phyloP scores from a whole-genome alignment of 2,113 vertebrate genomes.

The Hirundichthys speculiger region DNA sequence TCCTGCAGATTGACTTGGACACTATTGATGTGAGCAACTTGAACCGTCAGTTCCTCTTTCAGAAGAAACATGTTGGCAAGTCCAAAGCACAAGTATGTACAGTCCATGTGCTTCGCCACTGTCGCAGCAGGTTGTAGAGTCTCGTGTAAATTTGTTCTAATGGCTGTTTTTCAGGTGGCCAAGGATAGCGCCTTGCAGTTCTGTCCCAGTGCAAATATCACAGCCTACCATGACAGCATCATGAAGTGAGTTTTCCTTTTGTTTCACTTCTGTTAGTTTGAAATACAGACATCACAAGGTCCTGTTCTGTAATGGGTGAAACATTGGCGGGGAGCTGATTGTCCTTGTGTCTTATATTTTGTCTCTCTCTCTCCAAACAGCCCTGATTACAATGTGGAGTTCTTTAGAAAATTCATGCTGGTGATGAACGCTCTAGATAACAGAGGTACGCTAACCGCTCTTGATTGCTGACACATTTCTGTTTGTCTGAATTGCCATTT shows the following conservation, averaged over 20 bases:
- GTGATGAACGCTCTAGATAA: conserved; percentile 99
- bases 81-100: conserved; percentile 93
- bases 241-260: conserved; percentile 87
- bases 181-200: conserved; percentile 97
- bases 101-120: not conserved
- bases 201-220: conserved; percentile 93
- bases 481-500: not conserved
- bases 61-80: conserved; percentile 98
- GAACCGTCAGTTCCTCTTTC: conserved; percentile 98
- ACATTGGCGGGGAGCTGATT: not conserved
- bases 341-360: not conserved
- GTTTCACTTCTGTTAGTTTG: not conserved
- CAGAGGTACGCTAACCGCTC: conserved; percentile 82
- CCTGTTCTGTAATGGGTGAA: not conserved
- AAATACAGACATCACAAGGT: not conserved
- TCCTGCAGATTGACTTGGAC: conserved; percentile 93
- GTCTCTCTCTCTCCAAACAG: conserved; percentile 75
- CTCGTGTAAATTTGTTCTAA: not conserved
- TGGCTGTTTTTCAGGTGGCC: conserved; percentile 87
- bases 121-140: not conserved
- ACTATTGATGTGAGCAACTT: conserved; percentile 99
- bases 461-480: not conserved
- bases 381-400: conserved; percentile 97
- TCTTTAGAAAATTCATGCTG: conserved; percentile 94
- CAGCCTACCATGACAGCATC: conserved; percentile 97